These are phyloP conservation scores for Halichondria panicea DNA, from an alignment of 37 sponge, comb jelly and placozoan genomes.

Conservation along the genomic window DNA sequence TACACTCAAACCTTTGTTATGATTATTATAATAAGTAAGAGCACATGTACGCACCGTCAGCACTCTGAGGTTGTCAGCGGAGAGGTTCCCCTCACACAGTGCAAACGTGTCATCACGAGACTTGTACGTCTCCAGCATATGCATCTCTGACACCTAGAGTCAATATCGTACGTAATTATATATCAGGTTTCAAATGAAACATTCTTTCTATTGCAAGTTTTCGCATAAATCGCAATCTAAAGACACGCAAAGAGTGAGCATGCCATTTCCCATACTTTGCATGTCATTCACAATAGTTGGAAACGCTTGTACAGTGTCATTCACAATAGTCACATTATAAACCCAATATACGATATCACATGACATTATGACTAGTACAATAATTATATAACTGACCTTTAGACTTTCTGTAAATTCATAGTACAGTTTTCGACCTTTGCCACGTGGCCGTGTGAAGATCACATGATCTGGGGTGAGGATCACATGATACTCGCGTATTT, in stretches of 20 bases:
- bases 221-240: background rate
- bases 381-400: slow-evolving; percentile 10
- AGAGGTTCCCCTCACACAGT: slow-evolving; percentile 22
- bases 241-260: background rate
- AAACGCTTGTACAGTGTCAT: background rate
- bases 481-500: slow-evolving; percentile 5
- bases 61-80: slow-evolving; percentile 34
- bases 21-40: background rate
- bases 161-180: background rate
- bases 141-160: slow-evolving; percentile 12
- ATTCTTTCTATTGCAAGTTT: background rate
- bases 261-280: background rate
- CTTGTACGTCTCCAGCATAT: slow-evolving; percentile 63
- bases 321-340: too few relatives aligned
- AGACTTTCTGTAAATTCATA: slow-evolving; percentile 19
- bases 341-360: too few relatives aligned
- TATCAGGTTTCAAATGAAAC: too few relatives aligned
- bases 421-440: too few relatives aligned
- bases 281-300: background rate
- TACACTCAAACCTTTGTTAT: too few relatives aligned
- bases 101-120: slow-evolving; percentile 51
- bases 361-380: background rate
- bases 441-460: slow-evolving; percentile 27
- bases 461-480: slow-evolving; percentile 23
- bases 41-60: slow-evolving; percentile 20